Base-by-base conservation (phyloP, 2,888 invertebrate species). In the Protodeltote pygarga region DNA sequence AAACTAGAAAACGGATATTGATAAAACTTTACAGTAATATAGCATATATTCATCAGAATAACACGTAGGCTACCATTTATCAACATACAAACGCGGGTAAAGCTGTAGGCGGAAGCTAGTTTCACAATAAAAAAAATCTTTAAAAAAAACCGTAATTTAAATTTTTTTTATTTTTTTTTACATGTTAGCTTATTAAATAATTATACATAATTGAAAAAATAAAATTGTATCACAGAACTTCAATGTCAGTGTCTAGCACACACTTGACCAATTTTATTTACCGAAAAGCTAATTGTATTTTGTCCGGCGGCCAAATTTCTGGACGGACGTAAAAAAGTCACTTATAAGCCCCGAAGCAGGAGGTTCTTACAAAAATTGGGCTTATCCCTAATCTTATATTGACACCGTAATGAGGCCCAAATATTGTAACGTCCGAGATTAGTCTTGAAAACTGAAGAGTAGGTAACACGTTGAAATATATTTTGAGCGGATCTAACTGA, bases 301-400 rank as follows among this genome's bases (percentile, higher is more conserved):
- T 87, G 81, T 85, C 88, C 83, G 71, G 86, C 77, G 89, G 89
- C 87, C 53, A 79, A 83, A 83, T 84, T 86, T 82, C 81, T 78
- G 77, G 76, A 71, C 74, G 62, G 53, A 69, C 58, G 65, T 77
- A 84, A 89, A 87, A 87, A 88, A 84, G 74, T 73, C 73, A 75
- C 79, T 81, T 83, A 86, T 83, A 48, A 37, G 45, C 45, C 64
- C 64, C 58, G 72, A n/a, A n/a, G n/a, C n/a, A n/a, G n/a, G 69
- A 69, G 68, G 73, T 76, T 83, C 77, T 81, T 77, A 74, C 69
- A 68, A 73, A 87, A 87, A 83, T 87, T 87, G 81, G 86, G 81
- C 81, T 89, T 89, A 91, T 89, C 91, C 91, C 88, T 91, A 91
- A 92, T 92, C 90, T 92, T 79, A 81, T 86, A 92, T 92, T 92